Base-by-base conservation (phyloP, 1,140 invertebrate species). In the Bradynema listronoti region DNA sequence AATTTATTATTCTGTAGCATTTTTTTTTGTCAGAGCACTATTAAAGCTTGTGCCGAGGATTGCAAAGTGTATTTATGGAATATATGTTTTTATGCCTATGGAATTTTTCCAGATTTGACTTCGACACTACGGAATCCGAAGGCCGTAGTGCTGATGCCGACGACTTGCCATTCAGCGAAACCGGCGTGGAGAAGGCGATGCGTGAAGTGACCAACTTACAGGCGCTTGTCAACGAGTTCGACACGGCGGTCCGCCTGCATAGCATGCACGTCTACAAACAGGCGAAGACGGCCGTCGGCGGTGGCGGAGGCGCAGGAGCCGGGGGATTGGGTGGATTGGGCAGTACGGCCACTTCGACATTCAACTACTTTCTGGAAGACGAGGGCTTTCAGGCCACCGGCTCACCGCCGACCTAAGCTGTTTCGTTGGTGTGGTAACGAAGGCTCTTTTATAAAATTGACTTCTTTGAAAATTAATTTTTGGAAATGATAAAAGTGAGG, bases 371-470 rank as follows among this genome's bases (percentile, higher is more conserved):
- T 27, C 52, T 45, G n/a, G 52, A 55, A 27, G 52, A 55, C 43
- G 52, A 55, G n/a, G 52, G 52, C 32, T 55, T 55, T 16, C 52
- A 55, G 29, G 47, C 47, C 16, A 19, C 47, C 34, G 27, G 47
- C 34, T 19, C 16, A 19, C 3, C 34, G 5, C n/a, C 27, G 4
- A n/a, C n/a, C n/a, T n/a, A n/a, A n/a, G n/a, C n/a, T n/a, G n/a
- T n/a, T n/a, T n/a, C n/a, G n/a, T n/a, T n/a, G n/a, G n/a, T n/a
- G n/a, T n/a, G n/a, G n/a, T n/a, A n/a, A n/a, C n/a, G n/a, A n/a
- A n/a, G n/a, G n/a, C n/a, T n/a, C n/a, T n/a, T n/a, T n/a, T n/a
- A n/a, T n/a, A n/a, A n/a, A n/a, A n/a, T n/a, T n/a, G n/a, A n/a
- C n/a, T n/a, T n/a, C n/a, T n/a, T n/a, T n/a, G n/a, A n/a, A n/a